Evolutionary conservation across 2,888 invertebrate genomes (phyloP), one percentile per base, ranked within the genome.

Genomic region (Apodemia zela): DNA sequence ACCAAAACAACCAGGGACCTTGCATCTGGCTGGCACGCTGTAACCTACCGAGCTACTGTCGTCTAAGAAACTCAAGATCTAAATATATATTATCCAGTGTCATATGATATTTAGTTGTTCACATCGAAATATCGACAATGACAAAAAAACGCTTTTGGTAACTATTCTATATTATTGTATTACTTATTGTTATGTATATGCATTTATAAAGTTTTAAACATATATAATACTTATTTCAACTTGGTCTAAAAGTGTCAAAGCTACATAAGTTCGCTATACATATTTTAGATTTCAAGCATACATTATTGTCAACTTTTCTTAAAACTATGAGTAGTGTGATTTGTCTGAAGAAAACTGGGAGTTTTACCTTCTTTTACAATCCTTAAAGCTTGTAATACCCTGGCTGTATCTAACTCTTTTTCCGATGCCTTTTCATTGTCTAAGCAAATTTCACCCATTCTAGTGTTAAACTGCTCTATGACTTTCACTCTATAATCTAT

Each of bases 401-500:
- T 94, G 0, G 98, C 98, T 3, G 97, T 98, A 77, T 99, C 98
- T 72, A 98, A 81, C 82, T 99, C 99, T 71, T 96, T 95, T 75
- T 96, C 96, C 13, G 96, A 95, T 0, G 98, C 96, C 70, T 94
- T 95, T 76, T 97, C 96, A 78, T 97, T 97, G 78, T 99, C 99
- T 66, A 99, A 85, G 76, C 94, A 95, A 47, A 99, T 94, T 80
- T 98, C 97, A 15, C 93, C 89, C 73, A 97, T 97, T 68, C 98
- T 93, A 59, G 94, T 94, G 60, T 96, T 96, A 78, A 99, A 98
- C 72, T 96, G 94, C 74, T 98, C 97, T 70, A 99, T 90, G 3
- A 98, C 96, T 77, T 97, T 96, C 0, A 97, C 95, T 73, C 99
- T 93, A 78, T 98, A 99, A 87, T 99, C 98, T 78, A 96, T 94